Evolutionary conservation across 2,113 vertebrate genomes (phyloP).

Genomic region (Cyanistes caeruleus): DNA sequence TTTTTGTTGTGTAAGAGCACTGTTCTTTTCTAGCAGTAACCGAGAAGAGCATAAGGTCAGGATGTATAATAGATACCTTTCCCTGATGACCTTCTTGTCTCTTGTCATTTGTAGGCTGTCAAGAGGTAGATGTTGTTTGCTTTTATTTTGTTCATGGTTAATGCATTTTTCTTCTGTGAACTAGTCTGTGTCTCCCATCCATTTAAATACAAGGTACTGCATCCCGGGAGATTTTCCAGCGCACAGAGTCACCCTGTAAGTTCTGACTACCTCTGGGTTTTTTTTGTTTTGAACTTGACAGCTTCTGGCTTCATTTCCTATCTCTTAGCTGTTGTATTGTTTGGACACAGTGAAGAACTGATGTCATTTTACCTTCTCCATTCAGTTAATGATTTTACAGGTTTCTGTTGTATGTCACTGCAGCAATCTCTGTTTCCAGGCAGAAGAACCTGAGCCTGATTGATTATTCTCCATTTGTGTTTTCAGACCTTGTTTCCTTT

Average conservation of each 20-base stretch:
- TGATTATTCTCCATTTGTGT: background rate
- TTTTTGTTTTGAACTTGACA: background rate
- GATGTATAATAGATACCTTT: background rate
- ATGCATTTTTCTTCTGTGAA: background rate
- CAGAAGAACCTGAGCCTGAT: background rate
- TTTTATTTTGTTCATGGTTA: background rate
- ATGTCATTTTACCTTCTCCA: background rate
- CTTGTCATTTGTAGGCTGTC: background rate
- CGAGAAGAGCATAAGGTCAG: background rate
- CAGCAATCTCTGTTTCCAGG: conserved; percentile 31
- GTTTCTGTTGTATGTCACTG: background rate
- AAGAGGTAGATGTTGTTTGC: background rate
- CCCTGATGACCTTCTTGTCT: background rate
- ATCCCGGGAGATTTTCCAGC: background rate
- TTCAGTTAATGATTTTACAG: background rate
- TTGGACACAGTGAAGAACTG: background rate
- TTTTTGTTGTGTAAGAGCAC: background rate
- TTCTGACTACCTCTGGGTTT: background rate
- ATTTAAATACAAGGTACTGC: background rate
- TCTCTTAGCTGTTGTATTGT: background rate
- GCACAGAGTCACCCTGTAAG: background rate
- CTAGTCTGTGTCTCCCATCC: background rate
- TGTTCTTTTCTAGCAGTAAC: background rate
- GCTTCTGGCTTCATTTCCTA: background rate
- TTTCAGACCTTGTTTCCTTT: background rate